A percentile compares a stretch with the other conserved stretches of the same genome.
phyloP scores from a whole-genome alignment of 2,888 invertebrate species.

The Gisinianus flammeolus region DNA sequence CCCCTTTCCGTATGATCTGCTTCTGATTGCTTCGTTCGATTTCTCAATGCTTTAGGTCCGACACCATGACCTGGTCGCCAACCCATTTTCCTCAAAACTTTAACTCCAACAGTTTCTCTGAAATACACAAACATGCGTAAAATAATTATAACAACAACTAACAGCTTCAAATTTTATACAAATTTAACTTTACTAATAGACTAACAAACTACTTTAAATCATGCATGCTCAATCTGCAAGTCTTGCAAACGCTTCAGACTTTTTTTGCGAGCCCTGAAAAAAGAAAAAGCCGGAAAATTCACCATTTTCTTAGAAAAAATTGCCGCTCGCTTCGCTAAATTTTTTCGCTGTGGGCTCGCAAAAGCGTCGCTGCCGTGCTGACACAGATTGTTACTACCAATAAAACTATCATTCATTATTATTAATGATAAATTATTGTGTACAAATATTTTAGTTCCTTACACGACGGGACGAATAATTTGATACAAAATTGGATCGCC shows the following conservation, averaged over 20 bases:
- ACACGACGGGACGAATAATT: slow-evolving; percentile 70
- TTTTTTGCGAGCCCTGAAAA: too few relatives aligned
- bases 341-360: too few relatives aligned
- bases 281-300: too few relatives aligned
- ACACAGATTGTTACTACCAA: neutral
- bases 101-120: slow-evolving; percentile 87
- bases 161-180: too few relatives aligned
- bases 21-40: slow-evolving; percentile 29
- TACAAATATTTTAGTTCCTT: neutral
- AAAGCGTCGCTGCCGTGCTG: too few relatives aligned
- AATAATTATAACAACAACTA: neutral
- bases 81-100: slow-evolving; percentile 86
- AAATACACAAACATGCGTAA: neutral
- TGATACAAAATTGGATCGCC: slow-evolving; percentile 76
- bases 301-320: too few relatives aligned
- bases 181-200: too few relatives aligned
- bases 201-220: too few relatives aligned
- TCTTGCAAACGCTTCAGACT: too few relatives aligned
- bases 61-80: slow-evolving; percentile 90
- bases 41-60: slow-evolving; percentile 68
- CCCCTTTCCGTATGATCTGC: slow-evolving; percentile 15
- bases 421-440: too few relatives aligned
- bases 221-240: too few relatives aligned
- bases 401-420: neutral
- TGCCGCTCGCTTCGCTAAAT: too few relatives aligned